Evolutionary conservation across 1,140 invertebrate species (phyloP).

Genomic region (Zaprionus ornatus): DNA sequence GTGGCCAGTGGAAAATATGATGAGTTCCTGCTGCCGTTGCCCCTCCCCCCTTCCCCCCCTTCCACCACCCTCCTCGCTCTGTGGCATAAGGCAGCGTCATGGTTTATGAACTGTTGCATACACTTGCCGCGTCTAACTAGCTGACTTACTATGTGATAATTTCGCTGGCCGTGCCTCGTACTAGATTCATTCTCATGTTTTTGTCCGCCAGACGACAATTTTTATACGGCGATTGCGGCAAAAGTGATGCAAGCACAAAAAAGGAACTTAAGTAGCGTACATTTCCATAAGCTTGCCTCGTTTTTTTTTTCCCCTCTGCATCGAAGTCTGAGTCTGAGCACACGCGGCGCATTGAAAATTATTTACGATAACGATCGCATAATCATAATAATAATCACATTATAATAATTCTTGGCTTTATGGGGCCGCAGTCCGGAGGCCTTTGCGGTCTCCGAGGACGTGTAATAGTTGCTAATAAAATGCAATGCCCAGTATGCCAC

Average conservation of each 20-base stretch:
- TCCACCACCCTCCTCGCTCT: neutral
- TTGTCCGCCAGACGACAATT: constrained; percentile 29
- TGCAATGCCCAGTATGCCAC: constrained; percentile 65
- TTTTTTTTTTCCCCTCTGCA: constrained; percentile 1
- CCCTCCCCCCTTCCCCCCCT: neutral
- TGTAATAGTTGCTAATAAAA: constrained; percentile 82
- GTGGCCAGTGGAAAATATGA: constrained; percentile 47
- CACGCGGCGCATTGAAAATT: constrained; percentile 79
- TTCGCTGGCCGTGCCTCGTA: constrained; percentile 55
- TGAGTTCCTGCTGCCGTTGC: constrained; percentile 26
- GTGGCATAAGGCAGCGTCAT: constrained; percentile 7
- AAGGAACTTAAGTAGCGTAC: constrained; percentile 14
- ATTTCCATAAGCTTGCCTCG: constrained; percentile 63
- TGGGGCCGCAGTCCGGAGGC: constrained; percentile 43
- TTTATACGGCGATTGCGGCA: constrained; percentile 31
- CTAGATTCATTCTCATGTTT: constrained; percentile 79
- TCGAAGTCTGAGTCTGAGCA: constrained; percentile 75
- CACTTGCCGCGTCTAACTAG: constrained; percentile 63
- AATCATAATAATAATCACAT: constrained; percentile 83
- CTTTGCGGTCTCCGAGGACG: constrained; percentile 44
- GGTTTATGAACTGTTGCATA: constrained; percentile 79
- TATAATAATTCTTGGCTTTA: constrained; percentile 82
- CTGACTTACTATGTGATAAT: constrained; percentile 81
- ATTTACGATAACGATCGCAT: constrained; percentile 82
- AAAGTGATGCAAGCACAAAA: constrained; percentile 11